A percentile compares a stretch with the other conserved stretches of the same genome.
Evolutionary conservation across 1,140 invertebrate genomes (phyloP).

Genomic region (Berghia stephanieae): DNA sequence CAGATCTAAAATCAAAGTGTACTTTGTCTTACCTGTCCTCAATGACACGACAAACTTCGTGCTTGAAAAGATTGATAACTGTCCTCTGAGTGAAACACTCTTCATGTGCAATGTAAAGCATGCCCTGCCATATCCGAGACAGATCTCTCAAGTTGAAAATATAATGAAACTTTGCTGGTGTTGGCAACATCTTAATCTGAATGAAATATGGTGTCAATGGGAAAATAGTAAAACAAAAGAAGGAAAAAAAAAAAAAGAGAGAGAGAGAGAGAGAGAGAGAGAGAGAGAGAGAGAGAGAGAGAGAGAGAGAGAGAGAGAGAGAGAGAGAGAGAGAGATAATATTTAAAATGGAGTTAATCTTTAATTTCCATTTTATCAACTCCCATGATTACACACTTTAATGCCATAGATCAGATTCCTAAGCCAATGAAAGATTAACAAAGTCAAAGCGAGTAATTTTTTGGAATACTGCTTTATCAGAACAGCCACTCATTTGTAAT

Average conservation of each 20-base stretch:
- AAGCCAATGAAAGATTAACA: no score
- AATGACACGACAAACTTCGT: constrained; percentile 88
- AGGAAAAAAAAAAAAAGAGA: background rate
- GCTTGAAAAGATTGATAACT: constrained; percentile 85
- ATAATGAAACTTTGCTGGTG: constrained; percentile 96
- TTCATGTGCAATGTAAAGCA: constrained; percentile 74
- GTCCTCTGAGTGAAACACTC: constrained; percentile 69
- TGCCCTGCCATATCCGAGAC: constrained; percentile 95
- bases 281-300: no score
- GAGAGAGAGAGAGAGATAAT: no score
- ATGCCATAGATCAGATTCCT: no score
- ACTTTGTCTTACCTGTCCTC: constrained; percentile 78
- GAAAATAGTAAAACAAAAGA: background rate
- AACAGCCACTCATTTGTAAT: no score
- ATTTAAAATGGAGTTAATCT: background rate
- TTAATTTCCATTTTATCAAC: no score
- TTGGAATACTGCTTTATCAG: no score
- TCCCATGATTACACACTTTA: no score
- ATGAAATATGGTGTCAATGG: background rate
- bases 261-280: no score
- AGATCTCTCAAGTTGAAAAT: constrained; percentile 93
- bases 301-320: no score
- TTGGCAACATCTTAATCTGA: constrained; percentile 79
- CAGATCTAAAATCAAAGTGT: background rate
- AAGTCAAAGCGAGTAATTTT: no score